A percentile compares a stretch with the other conserved stretches of the same genome.
These are phyloP conservation scores for Caenorhabditis wallacei DNA, from an alignment of 2,888 invertebrate genomes.

Conservation along the genomic window DNA sequence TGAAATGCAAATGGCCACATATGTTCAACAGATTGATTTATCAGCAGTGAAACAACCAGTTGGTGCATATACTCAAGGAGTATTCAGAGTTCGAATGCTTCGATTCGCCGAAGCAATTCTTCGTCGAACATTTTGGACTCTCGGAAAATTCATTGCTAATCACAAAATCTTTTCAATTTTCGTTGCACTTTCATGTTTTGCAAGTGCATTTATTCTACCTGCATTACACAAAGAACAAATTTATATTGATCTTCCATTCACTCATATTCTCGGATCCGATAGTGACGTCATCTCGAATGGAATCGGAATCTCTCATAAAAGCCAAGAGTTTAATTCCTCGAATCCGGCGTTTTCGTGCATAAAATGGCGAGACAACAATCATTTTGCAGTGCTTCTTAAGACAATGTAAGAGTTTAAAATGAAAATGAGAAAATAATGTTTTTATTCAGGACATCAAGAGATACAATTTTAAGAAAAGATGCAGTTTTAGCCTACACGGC, in stretches of 20 bases:
- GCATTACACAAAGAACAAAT: constrained; percentile 53
- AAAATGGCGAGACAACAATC: constrained; percentile 61
- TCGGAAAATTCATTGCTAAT: constrained; percentile 79
- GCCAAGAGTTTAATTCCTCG: constrained; percentile 74
- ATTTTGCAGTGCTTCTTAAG: constrained; percentile 72
- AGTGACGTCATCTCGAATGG: constrained; percentile 64
- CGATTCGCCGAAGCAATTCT: constrained; percentile 76
- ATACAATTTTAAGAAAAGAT: constrained; percentile 71
- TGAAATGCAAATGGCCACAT: constrained; percentile 75
- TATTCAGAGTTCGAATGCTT: constrained; percentile 72
- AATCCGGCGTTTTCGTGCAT: constrained; percentile 77
- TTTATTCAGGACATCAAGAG: constrained; percentile 65
- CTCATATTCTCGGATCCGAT: constrained; percentile 58
- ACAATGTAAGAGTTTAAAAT: constrained; percentile 41
- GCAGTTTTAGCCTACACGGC: constrained; percentile 70
- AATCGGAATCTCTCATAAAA: constrained; percentile 59
- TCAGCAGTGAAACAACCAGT: constrained; percentile 63
- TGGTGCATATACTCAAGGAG: constrained; percentile 71
- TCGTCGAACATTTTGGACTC: constrained; percentile 76
- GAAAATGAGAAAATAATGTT: background rate
- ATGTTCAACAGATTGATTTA: constrained; percentile 71
- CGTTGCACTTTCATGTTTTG: constrained; percentile 52
- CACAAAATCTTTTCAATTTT: constrained; percentile 58
- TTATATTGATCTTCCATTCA: constrained; percentile 66
- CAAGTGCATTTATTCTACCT: constrained; percentile 59